Evolutionary conservation across 2,113 vertebrate species (phyloP).

Genomic region (Phalacrocorax brasilianus): DNA sequence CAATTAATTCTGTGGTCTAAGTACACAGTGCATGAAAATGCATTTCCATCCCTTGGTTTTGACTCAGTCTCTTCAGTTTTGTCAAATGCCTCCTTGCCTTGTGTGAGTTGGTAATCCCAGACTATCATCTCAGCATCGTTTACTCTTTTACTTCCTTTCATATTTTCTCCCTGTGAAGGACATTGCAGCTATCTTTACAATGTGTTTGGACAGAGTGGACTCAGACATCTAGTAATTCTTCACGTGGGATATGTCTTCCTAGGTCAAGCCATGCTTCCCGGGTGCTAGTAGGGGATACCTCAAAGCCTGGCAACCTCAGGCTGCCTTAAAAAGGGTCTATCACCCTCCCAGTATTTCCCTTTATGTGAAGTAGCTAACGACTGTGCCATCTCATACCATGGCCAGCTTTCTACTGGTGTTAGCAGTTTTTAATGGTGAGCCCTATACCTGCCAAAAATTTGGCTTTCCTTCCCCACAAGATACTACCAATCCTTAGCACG

Average conservation of each 20-base stretch:
- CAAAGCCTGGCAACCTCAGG: not conserved
- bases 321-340: not conserved
- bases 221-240: not conserved
- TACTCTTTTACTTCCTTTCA: not conserved
- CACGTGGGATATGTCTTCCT: not conserved
- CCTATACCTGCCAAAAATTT: not conserved
- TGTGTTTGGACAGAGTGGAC: not conserved
- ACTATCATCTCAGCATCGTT: not conserved
- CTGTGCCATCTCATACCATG: not conserved
- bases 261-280: not conserved
- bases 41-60: not conserved
- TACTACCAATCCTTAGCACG: not conserved
- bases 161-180: not conserved
- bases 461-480: not conserved
- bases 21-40: not conserved
- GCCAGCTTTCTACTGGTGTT: not conserved
- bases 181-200: rapidly evolving
- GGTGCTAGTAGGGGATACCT: not conserved
- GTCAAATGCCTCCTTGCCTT: not conserved
- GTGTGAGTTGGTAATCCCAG: not conserved
- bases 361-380: not conserved
- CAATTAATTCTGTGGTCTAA: not conserved
- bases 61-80: not conserved
- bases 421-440: not conserved
- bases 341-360: not conserved